Base-by-base conservation (phyloP, 92 coral and sea anemone species). In the Actinernus sp. region DNA sequence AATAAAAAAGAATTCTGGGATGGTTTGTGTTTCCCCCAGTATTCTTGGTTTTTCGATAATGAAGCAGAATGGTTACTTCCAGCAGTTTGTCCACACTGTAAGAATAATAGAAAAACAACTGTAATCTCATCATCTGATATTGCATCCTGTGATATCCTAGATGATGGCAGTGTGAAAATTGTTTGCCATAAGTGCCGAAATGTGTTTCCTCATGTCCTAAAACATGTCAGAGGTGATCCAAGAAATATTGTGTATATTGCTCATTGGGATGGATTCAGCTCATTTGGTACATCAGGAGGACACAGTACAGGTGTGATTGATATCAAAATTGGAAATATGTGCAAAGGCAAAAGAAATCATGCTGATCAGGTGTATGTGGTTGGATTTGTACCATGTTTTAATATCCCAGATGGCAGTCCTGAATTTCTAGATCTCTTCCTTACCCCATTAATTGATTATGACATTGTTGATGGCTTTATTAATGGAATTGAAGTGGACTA, bases 181-280 rank as follows among this genome's bases (percentile, higher is more conserved):
- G 55, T 59, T 26, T 79, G 71, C 34, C 76, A 26, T 28, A 19
- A 49, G 10, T 73, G 88, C 58, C 26, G 65, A 49, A 82, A 73
- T 16, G 1, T 46, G 39, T 82, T 82, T 71, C 65, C 46, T 22
- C 82, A 82, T 64, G 38, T 38, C 56, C 82, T 77, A 13, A 59
- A 46, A 31, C 65, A 34, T 50, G 34, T 34, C 14, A 56, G 38
- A 54, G 88, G 88, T 28, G 88, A 82, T 73, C 78, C 88, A 1
- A 82, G 88, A 67, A 74, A 74, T 16, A 50, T 82, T 73, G 76
- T 82, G 0, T 82, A 74, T 45, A 82, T 82, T 58, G 88, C 83
- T 13, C 83, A 82, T 83, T 74, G 83, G 88, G 88, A 82, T 82
- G 88, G 88, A 0, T 82, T 82, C 39, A 82, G 71, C 40, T 83